Conservation (phyloP, 2,888 invertebrate species). For the Aelia acuminata region DNA sequence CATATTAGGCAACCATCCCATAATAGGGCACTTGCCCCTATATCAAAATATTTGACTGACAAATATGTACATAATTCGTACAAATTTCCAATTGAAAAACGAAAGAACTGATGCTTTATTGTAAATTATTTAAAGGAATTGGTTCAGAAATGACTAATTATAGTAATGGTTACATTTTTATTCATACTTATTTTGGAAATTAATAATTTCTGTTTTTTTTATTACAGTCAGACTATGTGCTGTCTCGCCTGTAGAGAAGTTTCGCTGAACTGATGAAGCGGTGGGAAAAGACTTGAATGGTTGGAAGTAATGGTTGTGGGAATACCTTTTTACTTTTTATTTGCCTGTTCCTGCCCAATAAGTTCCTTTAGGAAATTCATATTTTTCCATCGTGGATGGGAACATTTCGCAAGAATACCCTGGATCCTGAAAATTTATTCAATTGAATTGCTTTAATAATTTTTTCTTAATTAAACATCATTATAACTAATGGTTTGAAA, state of each 20-base stretch:
- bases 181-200: not conserved
- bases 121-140: not conserved
- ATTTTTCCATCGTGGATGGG: conserved; percentile 77
- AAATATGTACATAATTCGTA: too few relatives aligned
- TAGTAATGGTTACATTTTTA: not conserved
- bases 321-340: conserved; percentile 47
- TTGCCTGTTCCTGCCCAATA: conserved; percentile 67
- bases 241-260: conserved; percentile 69
- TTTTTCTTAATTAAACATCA: conserved; percentile 54
- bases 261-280: conserved; percentile 13
- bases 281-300: not conserved
- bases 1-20: too few relatives aligned
- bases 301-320: conserved; percentile 43
- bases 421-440: conserved; percentile 72
- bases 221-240: conserved; percentile 73
- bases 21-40: too few relatives aligned
- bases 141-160: not conserved
- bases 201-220: conserved; percentile 47
- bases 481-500: not conserved
- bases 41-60: too few relatives aligned
- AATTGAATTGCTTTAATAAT: conserved; percentile 52
- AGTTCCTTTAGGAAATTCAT: conserved; percentile 82
- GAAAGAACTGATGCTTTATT: not conserved
- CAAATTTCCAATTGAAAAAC: too few relatives aligned
- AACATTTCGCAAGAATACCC: conserved; percentile 89